Base-by-base conservation (phyloP, 1,140 invertebrate genomes). In the Orius insidiosus region DNA sequence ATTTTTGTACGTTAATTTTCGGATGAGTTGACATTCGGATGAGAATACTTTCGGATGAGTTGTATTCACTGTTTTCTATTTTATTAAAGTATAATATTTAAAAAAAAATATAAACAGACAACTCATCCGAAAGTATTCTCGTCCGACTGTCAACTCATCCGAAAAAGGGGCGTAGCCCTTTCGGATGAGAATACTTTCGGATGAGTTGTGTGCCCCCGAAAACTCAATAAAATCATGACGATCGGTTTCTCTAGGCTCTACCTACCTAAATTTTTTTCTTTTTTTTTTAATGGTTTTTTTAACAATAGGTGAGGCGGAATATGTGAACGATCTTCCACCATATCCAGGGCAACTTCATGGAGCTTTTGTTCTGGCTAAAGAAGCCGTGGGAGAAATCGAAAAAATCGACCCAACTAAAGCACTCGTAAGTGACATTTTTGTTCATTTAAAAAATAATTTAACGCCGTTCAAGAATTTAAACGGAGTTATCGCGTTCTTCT, bases 401-500 rank as follows among this genome's bases (percentile, higher is more conserved):
- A 19, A 31, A 11, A 68, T 80, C 42, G 70, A 79, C 53, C 47
- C 68, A 0, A 53, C 60, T 5, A 60, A 70, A 37, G 73, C 74
- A 14, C 48, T 80, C 61, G 76, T 78, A 36, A 10, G 3, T 4
- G 5, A 41, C 10, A 4, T 16, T 10, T 18, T 10, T 38, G 13
- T 14, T 10, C 6, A 38, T 9, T 14, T 14, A 5, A 41, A 14
- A 13, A 3, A 6, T 14, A 5, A 5, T 15, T 14, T 41, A 16
- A 14, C 14, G 5, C n/a, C n/a, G 15, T 69, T 68, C 49, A 53
- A 76, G 64, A 66, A 69, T 53, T 60, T 77, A 44, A 63, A 70
- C 44, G 85, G 82, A 2, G 78, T 88, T 2, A 52, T 80, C 2
- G 72, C 69, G 0, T 82, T 83, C 55, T 72, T 73, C 49, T 68